A percentile compares a stretch with the other conserved stretches of the same genome.
These are phyloP conservation scores for Eupithecia vulgata DNA, from an alignment of 2,888 invertebrate genomes.

Conservation along the genomic window DNA sequence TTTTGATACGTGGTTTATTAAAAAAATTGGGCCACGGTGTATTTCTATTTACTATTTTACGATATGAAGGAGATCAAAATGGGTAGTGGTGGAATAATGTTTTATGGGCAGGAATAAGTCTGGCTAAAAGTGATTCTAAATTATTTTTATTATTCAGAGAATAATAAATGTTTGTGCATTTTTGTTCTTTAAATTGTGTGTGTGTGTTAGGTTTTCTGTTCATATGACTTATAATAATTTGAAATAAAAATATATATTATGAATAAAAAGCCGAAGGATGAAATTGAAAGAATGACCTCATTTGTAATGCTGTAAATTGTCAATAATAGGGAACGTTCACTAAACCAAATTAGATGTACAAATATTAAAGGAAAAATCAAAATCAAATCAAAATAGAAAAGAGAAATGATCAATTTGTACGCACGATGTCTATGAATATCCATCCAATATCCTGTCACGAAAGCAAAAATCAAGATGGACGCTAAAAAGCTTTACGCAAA, in stretches of 20 bases:
- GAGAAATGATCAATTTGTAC: slow-evolving; percentile 5
- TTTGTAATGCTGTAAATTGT: background rate
- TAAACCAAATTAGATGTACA: background rate
- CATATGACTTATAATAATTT: too few species aligned
- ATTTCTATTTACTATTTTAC: slow-evolving; percentile 29
- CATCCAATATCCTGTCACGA: slow-evolving; percentile 43
- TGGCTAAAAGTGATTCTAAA: background rate
- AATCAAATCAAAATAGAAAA: background rate
- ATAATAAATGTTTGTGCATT: too few species aligned
- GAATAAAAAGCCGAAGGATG: background rate
- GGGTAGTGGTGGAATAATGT: background rate
- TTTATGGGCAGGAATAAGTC: background rate
- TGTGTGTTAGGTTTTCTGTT: too few species aligned
- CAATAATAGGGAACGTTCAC: background rate
- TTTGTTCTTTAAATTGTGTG: too few species aligned
- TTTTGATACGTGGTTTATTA: slow-evolving; percentile 56
- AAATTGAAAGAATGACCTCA: background rate
- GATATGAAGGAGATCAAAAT: slow-evolving; percentile 4
- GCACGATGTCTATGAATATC: background rate
- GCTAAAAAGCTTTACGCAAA: slow-evolving; percentile 56
- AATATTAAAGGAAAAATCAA: too few species aligned
- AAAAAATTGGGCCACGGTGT: slow-evolving; percentile 45
- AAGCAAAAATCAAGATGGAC: slow-evolving; percentile 49
- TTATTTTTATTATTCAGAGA: too few species aligned
- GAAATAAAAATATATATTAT: too few species aligned